These are phyloP conservation scores for Hypselothyrea guttata DNA, from an alignment of 2,888 invertebrate genomes.

Conservation along the genomic window DNA sequence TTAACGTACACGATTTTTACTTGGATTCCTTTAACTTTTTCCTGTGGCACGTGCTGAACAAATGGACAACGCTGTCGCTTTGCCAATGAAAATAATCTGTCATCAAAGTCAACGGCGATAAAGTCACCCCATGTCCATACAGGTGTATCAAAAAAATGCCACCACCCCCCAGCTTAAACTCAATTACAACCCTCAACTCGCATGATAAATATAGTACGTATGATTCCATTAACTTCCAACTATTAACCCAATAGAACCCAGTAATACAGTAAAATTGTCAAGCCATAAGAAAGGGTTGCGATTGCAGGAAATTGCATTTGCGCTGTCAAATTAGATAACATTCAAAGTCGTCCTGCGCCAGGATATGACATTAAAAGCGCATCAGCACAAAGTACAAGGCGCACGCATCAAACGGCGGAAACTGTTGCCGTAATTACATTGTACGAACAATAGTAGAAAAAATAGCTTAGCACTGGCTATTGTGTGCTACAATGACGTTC, in stretches of 20 bases:
- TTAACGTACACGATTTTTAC: conserved; percentile 64
- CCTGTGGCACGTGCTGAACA: conserved; percentile 30
- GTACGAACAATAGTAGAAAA: conserved; percentile 24
- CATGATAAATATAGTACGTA: conserved; percentile 9
- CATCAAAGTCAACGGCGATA: conserved; percentile 71
- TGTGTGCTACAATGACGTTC: neutral
- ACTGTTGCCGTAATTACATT: conserved; percentile 72
- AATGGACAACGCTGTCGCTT: conserved; percentile 51
- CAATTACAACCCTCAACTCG: neutral
- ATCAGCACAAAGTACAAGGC: conserved; percentile 40
- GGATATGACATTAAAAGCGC: conserved; percentile 76
- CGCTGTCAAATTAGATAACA: conserved; percentile 69
- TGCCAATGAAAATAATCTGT: conserved; percentile 80
- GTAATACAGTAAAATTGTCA: too few species aligned
- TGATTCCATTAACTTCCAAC: conserved; percentile 64
- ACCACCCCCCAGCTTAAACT: conserved; percentile 1
- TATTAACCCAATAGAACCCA: conserved; percentile 79
- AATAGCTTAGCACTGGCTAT: conserved; percentile 2
- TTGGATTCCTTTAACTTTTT: neutral
- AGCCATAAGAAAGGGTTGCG: conserved; percentile 52
- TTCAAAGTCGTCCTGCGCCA: conserved; percentile 37
- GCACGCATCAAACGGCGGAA: conserved; percentile 50
- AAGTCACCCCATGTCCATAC: conserved; percentile 45
- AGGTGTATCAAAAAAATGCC: conserved; percentile 52
- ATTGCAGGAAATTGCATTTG: conserved; percentile 78